These are phyloP conservation scores for Gymnogyps californianus DNA, from an alignment of 2,113 vertebrate species.

Conservation along the genomic window DNA sequence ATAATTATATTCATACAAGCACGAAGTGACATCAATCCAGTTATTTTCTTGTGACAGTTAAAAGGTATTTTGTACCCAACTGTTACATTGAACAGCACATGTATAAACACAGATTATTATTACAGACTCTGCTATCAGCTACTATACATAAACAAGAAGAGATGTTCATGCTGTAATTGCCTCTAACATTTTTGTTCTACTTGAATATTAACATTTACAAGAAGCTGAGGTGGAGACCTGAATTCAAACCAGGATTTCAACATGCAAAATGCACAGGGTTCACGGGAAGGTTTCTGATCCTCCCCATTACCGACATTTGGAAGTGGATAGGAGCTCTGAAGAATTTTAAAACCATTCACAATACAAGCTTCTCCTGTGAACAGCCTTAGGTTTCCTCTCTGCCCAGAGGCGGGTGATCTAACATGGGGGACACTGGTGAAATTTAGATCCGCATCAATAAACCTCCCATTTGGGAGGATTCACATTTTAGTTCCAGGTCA, in stretches of 20 bases:
- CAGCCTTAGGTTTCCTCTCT: background rate
- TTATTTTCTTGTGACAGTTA: conserved; percentile 11
- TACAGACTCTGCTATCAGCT: conserved; percentile 52
- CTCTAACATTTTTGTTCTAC: conserved; percentile 17
- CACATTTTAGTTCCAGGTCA: background rate
- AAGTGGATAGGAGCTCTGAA: background rate
- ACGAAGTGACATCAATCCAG: conserved; percentile 22
- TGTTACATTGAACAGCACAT: background rate
- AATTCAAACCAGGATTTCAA: background rate
- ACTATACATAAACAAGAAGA: conserved; percentile 48
- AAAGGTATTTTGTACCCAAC: background rate
- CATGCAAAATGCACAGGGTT: background rate
- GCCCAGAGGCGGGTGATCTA: background rate
- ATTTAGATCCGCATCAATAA: background rate
- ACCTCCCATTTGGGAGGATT: background rate
- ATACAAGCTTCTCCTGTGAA: background rate
- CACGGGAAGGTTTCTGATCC: background rate
- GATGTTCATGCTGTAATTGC: conserved; percentile 55
- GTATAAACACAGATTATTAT: conserved; percentile 41
- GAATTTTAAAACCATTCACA: background rate
- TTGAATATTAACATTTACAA: conserved; percentile 38
- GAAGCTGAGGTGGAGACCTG: conserved; percentile 11
- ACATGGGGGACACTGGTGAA: background rate
- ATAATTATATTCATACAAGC: background rate
- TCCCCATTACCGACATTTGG: background rate